These are phyloP conservation scores for Elaphurus davidianus DNA, from an alignment of 2,113 vertebrate species.

Conservation along the genomic window DNA sequence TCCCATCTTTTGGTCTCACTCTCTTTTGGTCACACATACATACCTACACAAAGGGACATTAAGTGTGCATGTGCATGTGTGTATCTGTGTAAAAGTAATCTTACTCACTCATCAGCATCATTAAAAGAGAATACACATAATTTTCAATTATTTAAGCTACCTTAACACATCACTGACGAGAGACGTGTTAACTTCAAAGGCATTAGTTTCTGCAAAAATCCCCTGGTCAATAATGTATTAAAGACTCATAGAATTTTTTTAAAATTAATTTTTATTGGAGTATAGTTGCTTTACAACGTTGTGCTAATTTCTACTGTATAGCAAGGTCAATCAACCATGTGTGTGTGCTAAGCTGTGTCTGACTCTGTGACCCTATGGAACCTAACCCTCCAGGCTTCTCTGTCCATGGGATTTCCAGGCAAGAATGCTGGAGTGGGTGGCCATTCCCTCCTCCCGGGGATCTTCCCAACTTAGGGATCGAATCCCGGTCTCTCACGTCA, in stretches of 20 bases:
- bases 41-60: neutral
- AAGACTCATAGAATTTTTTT: neutral
- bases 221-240: neutral
- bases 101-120: neutral
- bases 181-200: neutral
- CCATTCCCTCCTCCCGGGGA: neutral
- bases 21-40: neutral
- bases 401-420: neutral
- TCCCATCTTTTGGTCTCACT: neutral
- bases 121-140: neutral
- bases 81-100: neutral
- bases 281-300: neutral
- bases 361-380: neutral
- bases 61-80: no score
- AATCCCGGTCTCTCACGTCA: neutral
- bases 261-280: neutral
- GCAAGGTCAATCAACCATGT: neutral
- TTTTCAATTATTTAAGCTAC: constrained; percentile 12
- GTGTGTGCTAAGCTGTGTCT: neutral
- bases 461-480: neutral
- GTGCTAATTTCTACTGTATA: neutral
- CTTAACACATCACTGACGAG: neutral
- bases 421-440: neutral
- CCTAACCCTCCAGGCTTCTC: neutral
- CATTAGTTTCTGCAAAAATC: neutral